phyloP scores from a whole-genome alignment of 35 echinoderm and acorn worm species.

The Anneissia japonica region DNA sequence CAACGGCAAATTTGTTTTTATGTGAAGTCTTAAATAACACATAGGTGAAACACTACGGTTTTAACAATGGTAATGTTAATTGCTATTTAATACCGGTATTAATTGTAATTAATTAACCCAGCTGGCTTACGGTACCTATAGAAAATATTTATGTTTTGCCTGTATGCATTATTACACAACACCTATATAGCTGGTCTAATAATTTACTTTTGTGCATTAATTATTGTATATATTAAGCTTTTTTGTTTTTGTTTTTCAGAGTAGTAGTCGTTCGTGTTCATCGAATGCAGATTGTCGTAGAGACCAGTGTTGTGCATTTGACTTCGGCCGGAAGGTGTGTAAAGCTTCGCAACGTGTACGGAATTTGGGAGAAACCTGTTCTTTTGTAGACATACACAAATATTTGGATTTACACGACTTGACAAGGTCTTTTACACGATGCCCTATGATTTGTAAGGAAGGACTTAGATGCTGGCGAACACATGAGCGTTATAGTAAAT shows the following conservation, averaged over 20 bases:
- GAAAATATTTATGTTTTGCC: too few relatives aligned
- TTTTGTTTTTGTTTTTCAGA: not conserved
- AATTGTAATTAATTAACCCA: too few relatives aligned
- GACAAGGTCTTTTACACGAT: not conserved
- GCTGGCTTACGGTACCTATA: too few relatives aligned
- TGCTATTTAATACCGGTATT: too few relatives aligned
- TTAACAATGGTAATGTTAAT: too few relatives aligned
- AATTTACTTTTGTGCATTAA: too few relatives aligned
- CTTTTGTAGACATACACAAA: not conserved
- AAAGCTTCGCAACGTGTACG: not conserved
- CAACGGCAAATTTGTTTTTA: too few relatives aligned
- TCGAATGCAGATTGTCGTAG: not conserved
- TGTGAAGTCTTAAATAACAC: too few relatives aligned
- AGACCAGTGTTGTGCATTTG: not conserved
- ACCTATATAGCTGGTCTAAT: too few relatives aligned
- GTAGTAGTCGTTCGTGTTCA: not conserved
- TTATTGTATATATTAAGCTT: too few relatives aligned
- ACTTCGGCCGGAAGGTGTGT: not conserved
- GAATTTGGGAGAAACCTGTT: not conserved
- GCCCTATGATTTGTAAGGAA: not conserved
- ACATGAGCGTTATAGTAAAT: not conserved
- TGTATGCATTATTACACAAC: too few relatives aligned
- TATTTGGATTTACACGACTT: constrained; percentile 1
- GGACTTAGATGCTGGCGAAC: not conserved
- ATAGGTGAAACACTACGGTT: too few relatives aligned